A percentile compares a stretch with the other conserved stretches of the same genome.
These are phyloP conservation scores for Chlorops oryzae DNA, from an alignment of 1,140 invertebrate genomes.

Conservation along the genomic window DNA sequence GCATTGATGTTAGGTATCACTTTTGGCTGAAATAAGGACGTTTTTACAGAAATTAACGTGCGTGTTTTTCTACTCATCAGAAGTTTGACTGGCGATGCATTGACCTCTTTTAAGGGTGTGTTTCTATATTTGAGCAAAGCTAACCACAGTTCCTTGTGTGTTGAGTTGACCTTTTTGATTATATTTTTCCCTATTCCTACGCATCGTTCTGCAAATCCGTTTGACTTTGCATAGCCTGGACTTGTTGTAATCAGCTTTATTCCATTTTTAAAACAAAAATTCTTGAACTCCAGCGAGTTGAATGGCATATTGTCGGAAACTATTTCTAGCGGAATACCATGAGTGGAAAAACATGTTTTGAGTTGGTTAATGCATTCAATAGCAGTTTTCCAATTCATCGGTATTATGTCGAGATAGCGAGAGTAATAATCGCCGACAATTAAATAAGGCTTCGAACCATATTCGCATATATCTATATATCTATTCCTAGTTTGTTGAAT, in stretches of 20 bases:
- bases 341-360: conserved; percentile 25
- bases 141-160: conserved; percentile 16
- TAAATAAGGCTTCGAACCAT: conserved; percentile 16
- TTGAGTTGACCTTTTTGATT: conserved; percentile 24
- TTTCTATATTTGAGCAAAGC: conserved; percentile 17
- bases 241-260: conserved; percentile 23
- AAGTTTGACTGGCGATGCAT: conserved; percentile 18
- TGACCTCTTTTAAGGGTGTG: conserved; percentile 12
- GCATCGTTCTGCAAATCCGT: conserved; percentile 27
- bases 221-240: conserved; percentile 29
- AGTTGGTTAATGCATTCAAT: conserved; percentile 19
- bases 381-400: conserved; percentile 23
- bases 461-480: conserved; percentile 2
- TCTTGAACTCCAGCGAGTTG: conserved; percentile 19
- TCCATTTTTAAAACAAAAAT: conserved; percentile 18
- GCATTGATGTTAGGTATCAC: background rate
- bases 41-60: conserved; percentile 15
- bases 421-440: conserved; percentile 33
- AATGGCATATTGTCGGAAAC: conserved; percentile 31
- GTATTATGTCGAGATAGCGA: conserved; percentile 32
- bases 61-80: conserved; percentile 14
- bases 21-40: background rate
- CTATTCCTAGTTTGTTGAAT: background rate
- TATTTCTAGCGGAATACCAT: conserved; percentile 30
- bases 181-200: conserved; percentile 30